These are phyloP conservation scores for Martes flavigula DNA, from an alignment of 2,797 vertebrate genomes.

Conservation along the genomic window DNA sequence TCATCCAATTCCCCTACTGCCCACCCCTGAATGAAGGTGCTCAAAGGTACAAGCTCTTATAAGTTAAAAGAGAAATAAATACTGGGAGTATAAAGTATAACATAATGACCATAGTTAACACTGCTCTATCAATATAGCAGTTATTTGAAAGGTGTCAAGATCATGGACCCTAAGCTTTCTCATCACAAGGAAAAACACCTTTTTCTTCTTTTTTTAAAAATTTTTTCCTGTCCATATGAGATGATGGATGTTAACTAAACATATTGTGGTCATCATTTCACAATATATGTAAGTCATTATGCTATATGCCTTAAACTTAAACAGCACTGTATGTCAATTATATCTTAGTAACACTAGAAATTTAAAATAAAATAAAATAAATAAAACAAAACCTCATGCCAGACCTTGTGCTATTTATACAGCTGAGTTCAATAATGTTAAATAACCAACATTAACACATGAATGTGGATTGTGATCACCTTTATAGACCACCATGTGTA, in stretches of 20 bases:
- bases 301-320: background rate
- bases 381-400: background rate
- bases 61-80: background rate
- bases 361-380: background rate
- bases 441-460: background rate
- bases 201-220: too few relatives aligned
- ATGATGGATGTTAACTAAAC: background rate
- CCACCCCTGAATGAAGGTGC: background rate
- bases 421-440: background rate
- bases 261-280: background rate
- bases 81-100: fast-evolving
- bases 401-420: background rate
- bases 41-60: background rate
- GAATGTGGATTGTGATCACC: background rate
- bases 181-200: too few relatives aligned
- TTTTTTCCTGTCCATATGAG: background rate
- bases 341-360: background rate
- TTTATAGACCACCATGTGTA: background rate
- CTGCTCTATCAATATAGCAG: too few relatives aligned
- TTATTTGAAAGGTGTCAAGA: too few relatives aligned
- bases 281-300: background rate
- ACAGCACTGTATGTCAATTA: background rate
- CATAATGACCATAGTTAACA: too few relatives aligned
- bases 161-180: too few relatives aligned
- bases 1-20: background rate